Conservation (phyloP, 2,888 invertebrate species). For the Clanis bilineata region DNA sequence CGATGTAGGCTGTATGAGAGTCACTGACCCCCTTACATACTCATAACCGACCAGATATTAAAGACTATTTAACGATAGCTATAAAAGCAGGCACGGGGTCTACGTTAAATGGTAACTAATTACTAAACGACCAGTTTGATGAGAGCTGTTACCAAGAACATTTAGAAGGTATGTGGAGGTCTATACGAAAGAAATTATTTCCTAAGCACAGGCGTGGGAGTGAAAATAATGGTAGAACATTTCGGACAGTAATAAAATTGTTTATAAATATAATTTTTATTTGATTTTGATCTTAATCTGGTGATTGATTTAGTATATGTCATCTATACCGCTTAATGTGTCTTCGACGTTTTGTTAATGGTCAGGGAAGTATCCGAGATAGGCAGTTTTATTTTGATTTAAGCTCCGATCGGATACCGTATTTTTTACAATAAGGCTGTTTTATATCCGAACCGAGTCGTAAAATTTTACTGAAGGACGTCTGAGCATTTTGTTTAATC, state of each 20-base stretch:
- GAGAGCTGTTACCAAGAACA: neutral
- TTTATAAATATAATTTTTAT: constrained; percentile 17
- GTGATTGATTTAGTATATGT: constrained; percentile 16
- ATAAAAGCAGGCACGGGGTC: neutral
- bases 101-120: neutral
- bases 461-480: neutral
- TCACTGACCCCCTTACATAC: constrained; percentile 12
- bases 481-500: neutral
- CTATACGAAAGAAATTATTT: neutral
- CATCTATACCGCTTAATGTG: neutral
- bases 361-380: neutral
- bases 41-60: neutral
- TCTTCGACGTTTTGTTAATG: constrained; percentile 10
- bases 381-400: neutral
- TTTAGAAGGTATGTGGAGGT: neutral
- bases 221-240: constrained; percentile 7
- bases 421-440: neutral
- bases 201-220: constrained; percentile 3
- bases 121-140: constrained; percentile 7
- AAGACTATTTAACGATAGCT: neutral
- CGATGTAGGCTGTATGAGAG: constrained; percentile 8
- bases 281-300: constrained; percentile 18
- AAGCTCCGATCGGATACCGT: neutral
- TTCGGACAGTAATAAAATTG: constrained; percentile 14
- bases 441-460: neutral